Evolutionary conservation across 2,888 invertebrate species (phyloP).

Genomic region (Chymomyza procnemis): DNA sequence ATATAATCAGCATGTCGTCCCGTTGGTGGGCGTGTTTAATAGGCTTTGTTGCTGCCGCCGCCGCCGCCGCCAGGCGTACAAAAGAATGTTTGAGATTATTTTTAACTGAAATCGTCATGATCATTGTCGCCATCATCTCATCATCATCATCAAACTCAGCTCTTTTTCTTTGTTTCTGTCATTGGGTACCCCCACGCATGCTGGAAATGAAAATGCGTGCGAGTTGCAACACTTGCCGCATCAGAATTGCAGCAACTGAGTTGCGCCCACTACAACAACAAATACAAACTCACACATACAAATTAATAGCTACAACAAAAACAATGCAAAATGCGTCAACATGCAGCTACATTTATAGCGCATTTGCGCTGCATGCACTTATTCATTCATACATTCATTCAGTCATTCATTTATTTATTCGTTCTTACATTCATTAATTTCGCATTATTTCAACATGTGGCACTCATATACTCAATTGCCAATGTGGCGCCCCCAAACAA

Average conservation of each 20-base stretch:
- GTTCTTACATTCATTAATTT: slow-evolving; percentile 46
- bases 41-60: neutral
- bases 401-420: slow-evolving; percentile 3
- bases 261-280: slow-evolving; percentile 10
- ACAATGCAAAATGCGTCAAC: neutral
- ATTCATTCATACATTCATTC: no score
- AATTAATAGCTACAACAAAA: neutral
- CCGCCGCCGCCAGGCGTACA: neutral
- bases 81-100: neutral
- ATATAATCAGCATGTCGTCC: slow-evolving; percentile 16
- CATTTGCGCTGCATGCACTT: neutral
- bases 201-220: neutral
- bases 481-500: neutral
- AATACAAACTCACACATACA: neutral
- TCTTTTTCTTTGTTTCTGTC: neutral
- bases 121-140: neutral
- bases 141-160: neutral
- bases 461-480: slow-evolving; percentile 4
- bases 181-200: neutral
- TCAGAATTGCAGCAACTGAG: neutral
- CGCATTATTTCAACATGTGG: slow-evolving; percentile 46
- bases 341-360: no score
- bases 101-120: neutral
- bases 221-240: neutral
- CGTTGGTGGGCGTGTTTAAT: slow-evolving; percentile 26